These are phyloP conservation scores for Anoplophora glabripennis DNA, from an alignment of 1,140 invertebrate genomes.

Conservation along the genomic window DNA sequence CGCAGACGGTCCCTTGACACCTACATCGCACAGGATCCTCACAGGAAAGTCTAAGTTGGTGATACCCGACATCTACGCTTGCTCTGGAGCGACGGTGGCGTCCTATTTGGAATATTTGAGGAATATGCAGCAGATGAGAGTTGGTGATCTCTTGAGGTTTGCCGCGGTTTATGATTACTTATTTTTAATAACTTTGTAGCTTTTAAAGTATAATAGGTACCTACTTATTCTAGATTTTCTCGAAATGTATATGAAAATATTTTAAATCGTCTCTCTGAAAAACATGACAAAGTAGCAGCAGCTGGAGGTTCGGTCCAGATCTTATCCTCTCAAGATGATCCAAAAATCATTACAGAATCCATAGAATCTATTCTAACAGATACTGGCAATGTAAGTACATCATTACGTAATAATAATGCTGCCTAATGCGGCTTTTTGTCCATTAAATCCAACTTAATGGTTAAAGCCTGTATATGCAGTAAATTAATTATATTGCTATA, in stretches of 20 bases:
- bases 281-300: neutral
- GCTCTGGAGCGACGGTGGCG: slow-evolving; percentile 86
- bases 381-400: slow-evolving; percentile 14
- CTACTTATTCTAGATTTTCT: neutral
- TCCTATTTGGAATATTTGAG: slow-evolving; percentile 93
- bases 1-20: slow-evolving; percentile 85
- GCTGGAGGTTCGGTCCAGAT: neutral
- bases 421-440: too few relatives aligned
- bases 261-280: slow-evolving; percentile 1
- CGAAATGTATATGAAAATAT: slow-evolving; percentile 1
- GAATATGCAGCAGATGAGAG: slow-evolving; percentile 23
- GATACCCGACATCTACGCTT: slow-evolving; percentile 81
- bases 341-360: neutral
- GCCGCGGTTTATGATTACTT: slow-evolving; percentile 61
- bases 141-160: slow-evolving; percentile 55
- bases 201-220: too few relatives aligned
- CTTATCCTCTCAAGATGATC: too few relatives aligned
- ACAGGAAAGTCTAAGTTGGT: slow-evolving; percentile 68
- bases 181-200: neutral
- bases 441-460: too few relatives aligned
- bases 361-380: slow-evolving; percentile 12
- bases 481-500: too few relatives aligned
- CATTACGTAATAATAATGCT: neutral
- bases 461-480: too few relatives aligned
- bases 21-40: slow-evolving; percentile 76